Evolutionary conservation across 2,113 vertebrate genomes (phyloP).

Genomic region (Passer montanus): DNA sequence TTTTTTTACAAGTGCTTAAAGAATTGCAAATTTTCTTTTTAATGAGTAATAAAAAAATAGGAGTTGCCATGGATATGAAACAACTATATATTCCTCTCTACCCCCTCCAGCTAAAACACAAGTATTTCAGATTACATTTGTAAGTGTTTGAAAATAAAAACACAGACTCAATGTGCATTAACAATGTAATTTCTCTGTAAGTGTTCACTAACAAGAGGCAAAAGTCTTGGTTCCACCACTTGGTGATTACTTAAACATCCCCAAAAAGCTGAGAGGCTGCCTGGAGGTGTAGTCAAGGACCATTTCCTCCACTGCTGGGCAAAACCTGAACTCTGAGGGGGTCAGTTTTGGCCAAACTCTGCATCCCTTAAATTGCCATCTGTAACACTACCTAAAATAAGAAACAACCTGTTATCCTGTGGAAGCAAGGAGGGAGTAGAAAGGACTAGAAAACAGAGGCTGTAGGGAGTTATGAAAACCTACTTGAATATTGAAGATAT

Average conservation of each 20-base stretch:
- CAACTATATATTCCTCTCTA: background rate
- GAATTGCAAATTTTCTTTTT: background rate
- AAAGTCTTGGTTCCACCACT: background rate
- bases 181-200: background rate
- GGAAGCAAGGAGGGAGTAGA: background rate
- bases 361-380: background rate
- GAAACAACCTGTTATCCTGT: background rate
- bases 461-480: background rate
- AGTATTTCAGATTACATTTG: background rate
- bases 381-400: background rate
- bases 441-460: background rate
- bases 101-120: background rate
- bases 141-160: background rate
- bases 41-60: background rate
- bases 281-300: background rate
- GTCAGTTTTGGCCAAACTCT: background rate
- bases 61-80: background rate
- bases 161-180: background rate
- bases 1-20: background rate
- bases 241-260: background rate
- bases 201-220: background rate
- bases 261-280: background rate
- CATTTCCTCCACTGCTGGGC: background rate
- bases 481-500: constrained; percentile 35
- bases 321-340: background rate